A percentile compares a stretch with the other conserved stretches of the same genome.
These are phyloP conservation scores for Heliconius cydno DNA, from an alignment of 2,888 invertebrate species.

Conservation along the genomic window DNA sequence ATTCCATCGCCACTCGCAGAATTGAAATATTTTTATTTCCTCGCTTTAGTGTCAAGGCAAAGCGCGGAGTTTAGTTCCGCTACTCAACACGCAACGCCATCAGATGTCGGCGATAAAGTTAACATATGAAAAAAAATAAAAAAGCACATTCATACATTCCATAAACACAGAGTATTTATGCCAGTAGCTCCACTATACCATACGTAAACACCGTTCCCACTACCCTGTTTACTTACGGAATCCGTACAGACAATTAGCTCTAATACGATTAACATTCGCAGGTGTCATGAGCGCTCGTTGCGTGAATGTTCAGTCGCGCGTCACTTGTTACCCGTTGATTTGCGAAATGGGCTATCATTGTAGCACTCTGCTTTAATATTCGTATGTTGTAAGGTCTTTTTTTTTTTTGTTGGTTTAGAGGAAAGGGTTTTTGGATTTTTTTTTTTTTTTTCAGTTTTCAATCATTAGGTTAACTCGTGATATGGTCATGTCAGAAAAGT, in stretches of 20 bases:
- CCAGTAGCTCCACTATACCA: slow-evolving; percentile 48
- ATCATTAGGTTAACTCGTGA: not conserved
- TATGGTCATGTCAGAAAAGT: too few relatives aligned
- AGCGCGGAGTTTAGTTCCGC: too few relatives aligned
- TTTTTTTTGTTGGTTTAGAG: not conserved
- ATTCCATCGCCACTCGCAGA: too few relatives aligned
- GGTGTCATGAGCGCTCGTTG: slow-evolving; percentile 63
- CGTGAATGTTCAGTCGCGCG: slow-evolving; percentile 51
- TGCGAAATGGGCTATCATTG: slow-evolving; percentile 46
- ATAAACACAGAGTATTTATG: not conserved
- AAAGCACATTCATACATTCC: not conserved
- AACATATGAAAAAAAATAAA: not conserved
- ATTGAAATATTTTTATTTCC: too few relatives aligned
- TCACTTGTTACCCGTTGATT: slow-evolving; percentile 47
- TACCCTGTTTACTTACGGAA: slow-evolving; percentile 80
- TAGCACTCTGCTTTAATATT: slow-evolving; percentile 17
- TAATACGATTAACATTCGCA: slow-evolving; percentile 77
- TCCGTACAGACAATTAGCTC: slow-evolving; percentile 81
- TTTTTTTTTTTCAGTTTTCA: not conserved
- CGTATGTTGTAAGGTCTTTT: not conserved
- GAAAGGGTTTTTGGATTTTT: not conserved
- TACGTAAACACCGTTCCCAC: slow-evolving; percentile 60
- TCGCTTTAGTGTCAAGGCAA: too few relatives aligned
- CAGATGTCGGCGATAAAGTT: not conserved
- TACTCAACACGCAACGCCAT: too few relatives aligned